Evolutionary conservation across 2,888 invertebrate species (phyloP), one percentile per base, ranked within the genome.

Genomic region (Noctua pronuba): DNA sequence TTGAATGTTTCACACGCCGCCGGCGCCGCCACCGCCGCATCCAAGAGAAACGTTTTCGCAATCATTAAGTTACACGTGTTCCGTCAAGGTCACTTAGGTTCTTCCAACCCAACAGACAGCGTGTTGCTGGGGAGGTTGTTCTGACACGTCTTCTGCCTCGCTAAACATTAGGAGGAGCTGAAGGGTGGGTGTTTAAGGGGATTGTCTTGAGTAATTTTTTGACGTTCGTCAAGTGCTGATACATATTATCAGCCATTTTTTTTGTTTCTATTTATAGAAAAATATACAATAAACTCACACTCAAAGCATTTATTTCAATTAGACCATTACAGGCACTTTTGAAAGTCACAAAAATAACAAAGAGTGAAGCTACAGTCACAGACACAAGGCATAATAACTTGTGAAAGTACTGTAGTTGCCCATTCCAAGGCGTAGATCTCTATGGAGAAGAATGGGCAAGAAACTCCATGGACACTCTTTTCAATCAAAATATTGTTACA

Each of bases 31-130:
- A 8, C 18, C 16, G 6, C 6, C n/a, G 5, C 44, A 7, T 7
- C 49, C 0, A 28, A 6, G 13, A 6, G 28, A 28, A 58, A 58
- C 13, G 28, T 28, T 58, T 58, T 58, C 55, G 10, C n/a, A 13
- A 13, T 55, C 55, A 58, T 58, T 58, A 55, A 55, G n/a, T 55
- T 28, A 55, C 55, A 55, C n/a, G 55, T 55, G 55, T 55, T n/a
- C n/a, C 28, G 28, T 58, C 16, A 18, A 58, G 58, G 28, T 58
- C 18, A 31, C 28, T 58, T 28, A 31, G 58, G 8, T 28, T 31
- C 28, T 28, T 31, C 28, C 18, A 16, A 8, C 16, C 16, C 1
- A 28, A 7, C 28, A 16, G 28, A 58, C 16, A 13, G 55, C 18
- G 58, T 58, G 58, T 58, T 28, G 58, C 58, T 58, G 28, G 58